Conservation (phyloP, 2,888 invertebrate species). For the Netelia inedita region DNA sequence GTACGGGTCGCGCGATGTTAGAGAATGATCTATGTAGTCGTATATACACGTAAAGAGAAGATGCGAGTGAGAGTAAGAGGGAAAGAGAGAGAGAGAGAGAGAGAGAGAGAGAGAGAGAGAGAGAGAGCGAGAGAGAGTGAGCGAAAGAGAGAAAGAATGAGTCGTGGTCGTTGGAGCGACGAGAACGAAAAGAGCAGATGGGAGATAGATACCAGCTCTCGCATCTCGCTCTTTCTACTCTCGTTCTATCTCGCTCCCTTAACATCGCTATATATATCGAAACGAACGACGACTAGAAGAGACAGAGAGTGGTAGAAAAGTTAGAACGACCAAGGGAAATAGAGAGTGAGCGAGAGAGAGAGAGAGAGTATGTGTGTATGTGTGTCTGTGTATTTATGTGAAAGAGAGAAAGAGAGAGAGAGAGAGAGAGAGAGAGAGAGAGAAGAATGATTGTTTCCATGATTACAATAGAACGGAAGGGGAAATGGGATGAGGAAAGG, state of each 20-base stretch:
- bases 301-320: constrained; percentile 30
- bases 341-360: constrained; percentile 69
- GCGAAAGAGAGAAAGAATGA: constrained; percentile 14
- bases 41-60: constrained; percentile 7
- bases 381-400: constrained; percentile 34
- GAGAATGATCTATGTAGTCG: constrained; percentile 35
- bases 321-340: constrained; percentile 43
- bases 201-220: constrained; percentile 52
- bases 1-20: constrained; percentile 47
- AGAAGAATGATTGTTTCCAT: constrained; percentile 84
- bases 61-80: constrained; percentile 43
- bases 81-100: constrained; percentile 5
- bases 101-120: neutral
- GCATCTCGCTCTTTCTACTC: constrained; percentile 14
- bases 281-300: constrained; percentile 26
- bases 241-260: neutral
- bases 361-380: constrained; percentile 72
- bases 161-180: constrained; percentile 65
- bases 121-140: neutral
- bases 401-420: constrained; percentile 47
- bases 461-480: constrained; percentile 82
- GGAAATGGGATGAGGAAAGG: constrained; percentile 60
- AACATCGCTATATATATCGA: neutral
- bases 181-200: constrained; percentile 59
- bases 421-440: constrained; percentile 76